Evolutionary conservation across 1,140 invertebrate genomes (phyloP), one percentile per base, ranked within the genome.

Genomic region (Drosophila nigromelanica): DNA sequence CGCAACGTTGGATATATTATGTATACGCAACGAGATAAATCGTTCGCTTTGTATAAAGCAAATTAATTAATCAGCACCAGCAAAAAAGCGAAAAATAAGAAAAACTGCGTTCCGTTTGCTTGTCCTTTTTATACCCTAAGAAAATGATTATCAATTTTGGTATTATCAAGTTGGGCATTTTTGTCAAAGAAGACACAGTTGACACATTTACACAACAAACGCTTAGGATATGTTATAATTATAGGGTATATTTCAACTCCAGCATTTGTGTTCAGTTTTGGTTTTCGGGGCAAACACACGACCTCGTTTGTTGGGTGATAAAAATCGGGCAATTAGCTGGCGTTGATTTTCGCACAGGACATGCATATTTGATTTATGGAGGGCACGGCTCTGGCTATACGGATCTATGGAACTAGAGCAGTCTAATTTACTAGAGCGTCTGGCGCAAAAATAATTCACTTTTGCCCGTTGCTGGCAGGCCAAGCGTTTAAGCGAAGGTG

Each of bases 341-440:
- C 83, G 78, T 89, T 86, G 82, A 86, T 86, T 86, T 86, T 86
- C 82, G 76, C 82, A 87, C 83, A 76, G 78, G 78, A 87, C 78
- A 60, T 50, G 50, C 69, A 73, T 73, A 60, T 72, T 71, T 71
- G 54, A 72, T 61, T 58, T 37, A 61, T 42, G 15, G n/a, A 51
- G 12, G 8, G 12, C 24, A 7, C 59, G 27, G n/a, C 14, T n/a
- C 37, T 7, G 14, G 24, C 14, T 15, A 10, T 37, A 42, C 35
- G 48, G 52, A 30, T 39, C 52, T 39, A 15, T 39, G 72, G 50
- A 81, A 74, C 59, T 87, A 60, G 81, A 81, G 64, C 70, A 67
- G 64, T 67, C 82, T 87, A 85, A 85, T 87, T 85, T 87, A 86
- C 78, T 59, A 24, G 81, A 64, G 6, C 33, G 33, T 7, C 33